Evolutionary conservation across 2,888 invertebrate genomes (phyloP), one percentile per base, ranked within the genome.

Genomic region (Drosophila atroscutellata): DNA sequence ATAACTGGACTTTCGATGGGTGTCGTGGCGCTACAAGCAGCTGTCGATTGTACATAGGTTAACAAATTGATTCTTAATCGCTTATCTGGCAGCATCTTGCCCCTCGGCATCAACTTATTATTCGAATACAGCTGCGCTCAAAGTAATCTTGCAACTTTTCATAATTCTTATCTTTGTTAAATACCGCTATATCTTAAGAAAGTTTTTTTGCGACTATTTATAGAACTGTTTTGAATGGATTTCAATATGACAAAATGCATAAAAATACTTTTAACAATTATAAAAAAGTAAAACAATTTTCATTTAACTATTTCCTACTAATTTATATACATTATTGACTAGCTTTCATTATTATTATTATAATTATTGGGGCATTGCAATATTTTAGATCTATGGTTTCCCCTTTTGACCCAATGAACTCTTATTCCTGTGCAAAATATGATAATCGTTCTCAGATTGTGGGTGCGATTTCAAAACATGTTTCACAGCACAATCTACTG

Each of bases 1-100:
- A 26, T 20, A 20, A 62, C 61, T 52, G 45, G 26, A 24, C 63
- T 45, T 67, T 34, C 32, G 20, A 9, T 13, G 24, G 34, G 15
- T 11, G 1, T 26, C 26, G 3, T 6, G 8, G 2, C 11, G 11
- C 15, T 9, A 18, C 34, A 30, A n/a, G 39, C 78, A 89, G 77
- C 75, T 83, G 87, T 51, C 47, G 54, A 51, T 54, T 55, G 15
- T 8, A 2, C 24, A 47, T 45, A 56, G 34, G 28, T 32, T 51
- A 59, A 70, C 75, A 81, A 89, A 83, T 89, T 86, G 85, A 72
- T 89, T 71, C 84, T 72, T 58, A 72, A 81, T 75, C 54, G 57
- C 47, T 80, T 71, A 55, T 2, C 37, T 26, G 28, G 36, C 51
- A 24, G 47, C 55, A 30, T 39, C 50, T 49, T 39, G 32, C 13